These are phyloP conservation scores for Ichneumoninae sp. DNA, from an alignment of 2,888 invertebrate species.

Conservation along the genomic window DNA sequence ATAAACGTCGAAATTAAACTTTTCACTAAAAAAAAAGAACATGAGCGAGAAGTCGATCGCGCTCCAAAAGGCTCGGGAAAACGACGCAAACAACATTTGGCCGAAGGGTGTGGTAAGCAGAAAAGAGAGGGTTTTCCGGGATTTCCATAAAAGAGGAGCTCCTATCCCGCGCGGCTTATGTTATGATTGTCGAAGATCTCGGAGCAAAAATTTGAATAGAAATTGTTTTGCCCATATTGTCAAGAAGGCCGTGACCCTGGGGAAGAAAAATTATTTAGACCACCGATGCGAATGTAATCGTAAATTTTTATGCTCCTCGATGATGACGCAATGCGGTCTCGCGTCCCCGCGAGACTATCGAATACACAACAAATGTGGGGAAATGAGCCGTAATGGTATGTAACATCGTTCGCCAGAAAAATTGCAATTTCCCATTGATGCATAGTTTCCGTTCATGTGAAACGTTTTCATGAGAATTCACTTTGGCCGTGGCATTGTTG, in stretches of 20 bases:
- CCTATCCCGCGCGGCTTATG: conserved; percentile 14
- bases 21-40: neutral
- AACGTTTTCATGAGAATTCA: conserved; percentile 36
- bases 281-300: neutral
- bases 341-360: neutral
- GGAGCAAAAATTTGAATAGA: conserved; percentile 60
- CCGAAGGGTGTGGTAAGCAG: neutral
- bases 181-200: conserved; percentile 35
- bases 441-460: conserved; percentile 5
- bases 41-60: neutral
- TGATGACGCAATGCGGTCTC: neutral
- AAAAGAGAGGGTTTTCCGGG: conserved; percentile 4
- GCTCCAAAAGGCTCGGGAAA: neutral
- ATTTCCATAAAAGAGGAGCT: conserved; percentile 31
- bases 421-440: neutral
- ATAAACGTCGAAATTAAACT: neutral
- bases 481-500: conserved; percentile 28
- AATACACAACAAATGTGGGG: neutral
- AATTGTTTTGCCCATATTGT: conserved; percentile 36
- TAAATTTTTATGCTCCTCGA: neutral
- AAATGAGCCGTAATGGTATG: conserved; percentile 11
- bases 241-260: neutral
- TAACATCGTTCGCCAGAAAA: neutral
- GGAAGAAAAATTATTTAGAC: conserved; percentile 3
- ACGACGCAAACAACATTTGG: conserved; percentile 6